These are phyloP conservation scores for Syrmaticus mikado DNA, from an alignment of 2,113 vertebrate genomes.

Conservation along the genomic window DNA sequence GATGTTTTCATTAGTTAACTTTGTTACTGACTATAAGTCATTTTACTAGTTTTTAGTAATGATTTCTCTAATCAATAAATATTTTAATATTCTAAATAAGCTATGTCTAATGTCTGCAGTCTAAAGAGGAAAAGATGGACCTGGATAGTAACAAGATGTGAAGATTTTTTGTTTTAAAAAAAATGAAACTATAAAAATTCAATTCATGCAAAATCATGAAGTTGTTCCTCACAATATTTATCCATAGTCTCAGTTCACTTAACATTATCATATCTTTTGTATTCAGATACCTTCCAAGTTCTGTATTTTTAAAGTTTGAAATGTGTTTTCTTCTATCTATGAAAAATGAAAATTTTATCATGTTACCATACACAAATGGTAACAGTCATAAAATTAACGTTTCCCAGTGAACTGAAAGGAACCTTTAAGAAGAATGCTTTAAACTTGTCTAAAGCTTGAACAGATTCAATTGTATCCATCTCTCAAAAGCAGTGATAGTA, in stretches of 20 bases:
- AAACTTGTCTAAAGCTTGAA: background rate
- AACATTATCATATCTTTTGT: background rate
- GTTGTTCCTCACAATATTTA: background rate
- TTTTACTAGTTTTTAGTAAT: background rate
- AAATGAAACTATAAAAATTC: background rate
- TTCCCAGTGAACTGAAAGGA: background rate
- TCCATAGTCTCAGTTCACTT: background rate
- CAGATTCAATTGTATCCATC: background rate
- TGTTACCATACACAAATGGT: background rate
- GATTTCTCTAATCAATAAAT: background rate
- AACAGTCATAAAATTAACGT: background rate
- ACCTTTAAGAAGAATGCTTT: too few relatives aligned
- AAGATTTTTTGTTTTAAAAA: background rate
- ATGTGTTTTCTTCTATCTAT: background rate
- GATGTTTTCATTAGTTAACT: background rate
- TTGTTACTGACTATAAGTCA: background rate
- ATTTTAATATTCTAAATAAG: background rate
- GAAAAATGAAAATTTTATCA: rapidly evolving
- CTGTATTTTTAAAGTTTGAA: background rate
- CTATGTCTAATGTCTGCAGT: background rate
- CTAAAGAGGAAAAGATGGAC: background rate
- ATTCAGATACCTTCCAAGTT: background rate
- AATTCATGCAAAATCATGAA: too few relatives aligned
- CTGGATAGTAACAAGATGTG: background rate
- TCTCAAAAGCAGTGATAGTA: background rate